Percentiles rank a stretch among this genome's conserved stretches.
phyloP scores from a whole-genome alignment of 2,888 invertebrate species.

The Nomada lathburiana region DNA sequence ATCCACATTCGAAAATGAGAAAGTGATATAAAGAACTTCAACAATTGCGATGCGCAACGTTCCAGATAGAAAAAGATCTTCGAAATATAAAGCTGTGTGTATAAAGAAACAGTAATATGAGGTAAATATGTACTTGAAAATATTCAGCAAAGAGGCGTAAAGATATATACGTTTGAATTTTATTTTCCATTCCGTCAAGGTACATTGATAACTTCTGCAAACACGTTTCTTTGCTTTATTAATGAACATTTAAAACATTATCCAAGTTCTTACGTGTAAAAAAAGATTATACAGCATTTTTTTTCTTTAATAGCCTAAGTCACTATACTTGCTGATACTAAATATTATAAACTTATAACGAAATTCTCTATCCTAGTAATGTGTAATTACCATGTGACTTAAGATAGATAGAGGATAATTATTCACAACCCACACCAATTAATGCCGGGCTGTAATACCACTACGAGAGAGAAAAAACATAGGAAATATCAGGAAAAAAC shows the following conservation, averaged over 20 bases:
- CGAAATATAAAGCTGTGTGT: not conserved
- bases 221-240: constrained; percentile 77
- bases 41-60: not conserved
- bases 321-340: constrained; percentile 62
- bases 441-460: constrained; percentile 30
- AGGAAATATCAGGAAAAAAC: constrained; percentile 43
- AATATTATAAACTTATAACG: constrained; percentile 64
- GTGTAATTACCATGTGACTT: constrained; percentile 62
- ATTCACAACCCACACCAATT: constrained; percentile 36
- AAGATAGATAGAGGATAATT: constrained; percentile 55
- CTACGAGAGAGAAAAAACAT: constrained; percentile 34
- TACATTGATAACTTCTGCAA: constrained; percentile 74
- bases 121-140: constrained; percentile 29
- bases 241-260: constrained; percentile 79
- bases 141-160: constrained; percentile 42
- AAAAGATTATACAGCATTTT: constrained; percentile 77
- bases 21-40: not conserved
- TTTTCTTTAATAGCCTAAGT: constrained; percentile 68
- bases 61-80: constrained; percentile 6
- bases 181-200: constrained; percentile 67
- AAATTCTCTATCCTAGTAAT: constrained; percentile 67
- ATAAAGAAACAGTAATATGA: constrained; percentile 21
- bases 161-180: constrained; percentile 56
- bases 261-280: constrained; percentile 78
- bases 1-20: constrained; percentile 6